Evolutionary conservation across 2,888 invertebrate genomes (phyloP).

Genomic region (Pristionchus mayeri): DNA sequence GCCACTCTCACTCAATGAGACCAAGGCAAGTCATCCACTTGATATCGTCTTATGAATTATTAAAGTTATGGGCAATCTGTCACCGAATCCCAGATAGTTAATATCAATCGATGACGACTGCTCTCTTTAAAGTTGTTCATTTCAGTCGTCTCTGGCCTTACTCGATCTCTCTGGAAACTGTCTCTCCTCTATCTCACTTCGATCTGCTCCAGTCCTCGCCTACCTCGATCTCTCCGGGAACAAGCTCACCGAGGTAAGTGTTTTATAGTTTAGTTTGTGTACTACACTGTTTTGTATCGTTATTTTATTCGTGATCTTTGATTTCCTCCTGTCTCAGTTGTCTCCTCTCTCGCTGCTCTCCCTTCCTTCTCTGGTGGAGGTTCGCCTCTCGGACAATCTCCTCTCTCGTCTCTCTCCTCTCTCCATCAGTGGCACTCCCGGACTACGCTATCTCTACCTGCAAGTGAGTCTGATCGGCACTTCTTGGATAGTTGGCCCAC

Average conservation of each 20-base stretch:
- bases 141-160: constrained; percentile 80
- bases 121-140: background rate
- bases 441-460: constrained; percentile 83
- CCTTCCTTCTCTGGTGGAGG: constrained; percentile 84
- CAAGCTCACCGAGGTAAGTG: constrained; percentile 83
- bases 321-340: constrained; percentile 51
- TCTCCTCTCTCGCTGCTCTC: constrained; percentile 85
- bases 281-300: background rate
- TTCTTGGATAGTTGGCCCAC: too few relatives aligned
- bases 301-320: background rate
- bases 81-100: too few relatives aligned
- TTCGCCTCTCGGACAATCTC: constrained; percentile 80
- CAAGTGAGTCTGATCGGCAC: background rate
- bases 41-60: background rate
- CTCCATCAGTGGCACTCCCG: constrained; percentile 88
- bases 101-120: background rate
- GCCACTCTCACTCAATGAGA: constrained; percentile 64
- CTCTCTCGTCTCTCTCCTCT: constrained; percentile 85
- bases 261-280: background rate
- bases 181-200: constrained; percentile 86
- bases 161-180: constrained; percentile 89
- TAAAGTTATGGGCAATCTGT: too few relatives aligned
- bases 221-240: constrained; percentile 86
- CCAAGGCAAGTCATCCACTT: constrained; percentile 49
- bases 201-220: constrained; percentile 84